phyloP scores from a whole-genome alignment of 2,797 vertebrate species.

The Simalia tracyae region DNA sequence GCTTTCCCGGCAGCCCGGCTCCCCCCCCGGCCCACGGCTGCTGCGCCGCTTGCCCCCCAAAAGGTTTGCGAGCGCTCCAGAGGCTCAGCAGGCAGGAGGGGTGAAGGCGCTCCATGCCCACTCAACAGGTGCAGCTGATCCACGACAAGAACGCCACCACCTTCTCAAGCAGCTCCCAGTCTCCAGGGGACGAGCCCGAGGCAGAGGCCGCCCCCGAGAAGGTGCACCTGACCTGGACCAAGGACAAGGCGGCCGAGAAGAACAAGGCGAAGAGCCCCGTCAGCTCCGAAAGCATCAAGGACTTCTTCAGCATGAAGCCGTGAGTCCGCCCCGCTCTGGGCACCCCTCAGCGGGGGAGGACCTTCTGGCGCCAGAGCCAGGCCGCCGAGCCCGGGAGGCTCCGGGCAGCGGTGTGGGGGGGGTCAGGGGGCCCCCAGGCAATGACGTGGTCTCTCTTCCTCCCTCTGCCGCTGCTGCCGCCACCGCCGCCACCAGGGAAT shows the following conservation, averaged over 20 bases:
- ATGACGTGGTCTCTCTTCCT: conserved; percentile 31
- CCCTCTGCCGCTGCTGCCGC: conserved; percentile 31
- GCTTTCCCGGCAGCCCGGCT: neutral
- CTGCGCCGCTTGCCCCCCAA: neutral
- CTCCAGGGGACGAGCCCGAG: conserved; percentile 69
- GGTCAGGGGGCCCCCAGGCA: neutral
- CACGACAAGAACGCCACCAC: conserved; percentile 88
- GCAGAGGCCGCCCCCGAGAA: conserved; percentile 79
- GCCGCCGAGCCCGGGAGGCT: no score
- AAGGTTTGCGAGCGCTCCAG: neutral
- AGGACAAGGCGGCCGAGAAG: conserved; percentile 90
- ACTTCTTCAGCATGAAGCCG: conserved; percentile 99
- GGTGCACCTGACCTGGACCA: conserved; percentile 97
- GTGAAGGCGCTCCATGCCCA: neutral
- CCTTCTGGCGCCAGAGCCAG: neutral
- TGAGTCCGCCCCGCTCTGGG: conserved; percentile 66
- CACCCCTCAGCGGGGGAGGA: fast-evolving
- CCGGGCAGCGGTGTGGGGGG: fast-evolving
- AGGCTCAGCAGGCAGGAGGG: neutral
- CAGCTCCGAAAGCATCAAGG: conserved; percentile 92
- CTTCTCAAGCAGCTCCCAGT: conserved; percentile 86
- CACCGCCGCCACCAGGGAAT: conserved; percentile 88
- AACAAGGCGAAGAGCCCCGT: conserved; percentile 86
- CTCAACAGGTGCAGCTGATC: conserved; percentile 92
- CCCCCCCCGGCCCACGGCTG: neutral